Conservation (phyloP, 2,797 vertebrate species). For the Spea hammondii region DNA sequence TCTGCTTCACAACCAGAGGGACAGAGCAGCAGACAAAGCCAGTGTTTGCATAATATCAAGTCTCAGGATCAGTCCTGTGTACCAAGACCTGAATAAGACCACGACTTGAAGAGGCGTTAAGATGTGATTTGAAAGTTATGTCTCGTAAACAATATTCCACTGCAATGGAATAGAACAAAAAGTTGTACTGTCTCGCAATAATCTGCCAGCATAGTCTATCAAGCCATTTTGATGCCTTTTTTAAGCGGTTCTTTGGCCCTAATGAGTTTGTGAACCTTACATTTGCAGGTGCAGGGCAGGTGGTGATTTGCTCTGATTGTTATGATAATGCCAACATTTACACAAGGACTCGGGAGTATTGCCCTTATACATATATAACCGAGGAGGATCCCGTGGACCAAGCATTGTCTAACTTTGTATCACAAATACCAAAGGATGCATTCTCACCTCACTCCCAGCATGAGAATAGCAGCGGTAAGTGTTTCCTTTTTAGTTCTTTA, state of each 20-base stretch:
- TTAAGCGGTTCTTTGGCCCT: background rate
- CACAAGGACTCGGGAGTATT: constrained; percentile 87
- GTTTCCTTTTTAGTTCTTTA: background rate
- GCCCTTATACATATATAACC: constrained; percentile 83
- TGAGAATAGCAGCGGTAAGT: constrained; percentile 75
- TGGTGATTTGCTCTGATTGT: constrained; percentile 95
- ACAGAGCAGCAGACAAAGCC: too few relatives aligned
- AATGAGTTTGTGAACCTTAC: background rate
- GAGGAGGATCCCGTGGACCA: constrained; percentile 84
- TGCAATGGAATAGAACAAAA: too few relatives aligned
- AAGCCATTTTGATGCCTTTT: too few relatives aligned
- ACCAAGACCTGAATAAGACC: too few relatives aligned
- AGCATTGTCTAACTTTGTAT: constrained; percentile 70
- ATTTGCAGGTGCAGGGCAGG: constrained; percentile 64
- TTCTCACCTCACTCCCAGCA: constrained; percentile 64
- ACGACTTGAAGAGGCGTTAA: too few relatives aligned
- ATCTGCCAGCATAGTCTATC: too few relatives aligned
- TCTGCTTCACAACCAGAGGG: too few relatives aligned
- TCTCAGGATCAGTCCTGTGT: too few relatives aligned
- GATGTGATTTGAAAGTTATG: too few relatives aligned
- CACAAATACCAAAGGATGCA: constrained; percentile 68
- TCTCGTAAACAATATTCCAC: too few relatives aligned
- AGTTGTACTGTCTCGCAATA: too few relatives aligned
- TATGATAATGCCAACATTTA: constrained; percentile 96
- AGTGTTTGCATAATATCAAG: too few relatives aligned